phyloP scores from a whole-genome alignment of 2,888 invertebrate species.

The Latrodectus hesperus region DNA sequence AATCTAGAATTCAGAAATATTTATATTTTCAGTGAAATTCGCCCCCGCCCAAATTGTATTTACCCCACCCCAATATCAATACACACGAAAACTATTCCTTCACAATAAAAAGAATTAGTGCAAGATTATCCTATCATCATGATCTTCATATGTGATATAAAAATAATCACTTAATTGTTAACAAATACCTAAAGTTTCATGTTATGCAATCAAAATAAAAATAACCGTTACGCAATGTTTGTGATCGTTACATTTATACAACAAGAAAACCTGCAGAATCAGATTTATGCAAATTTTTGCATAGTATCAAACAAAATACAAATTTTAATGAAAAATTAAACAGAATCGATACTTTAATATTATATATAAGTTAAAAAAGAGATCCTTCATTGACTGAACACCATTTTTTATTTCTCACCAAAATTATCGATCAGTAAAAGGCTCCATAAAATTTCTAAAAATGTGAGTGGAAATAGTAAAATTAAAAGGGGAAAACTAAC shows the following conservation, averaged over 20 bases:
- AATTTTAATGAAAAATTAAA: background rate
- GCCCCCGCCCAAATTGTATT: background rate
- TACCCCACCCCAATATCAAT: background rate
- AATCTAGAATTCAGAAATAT: background rate
- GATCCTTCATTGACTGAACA: background rate
- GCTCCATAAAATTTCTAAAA: background rate
- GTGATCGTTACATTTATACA: background rate
- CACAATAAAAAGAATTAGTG: background rate
- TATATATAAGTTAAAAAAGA: background rate
- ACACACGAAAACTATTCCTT: background rate
- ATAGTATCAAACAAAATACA: background rate
- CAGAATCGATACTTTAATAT: no score
- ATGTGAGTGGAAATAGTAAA: background rate
- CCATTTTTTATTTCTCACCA: background rate
- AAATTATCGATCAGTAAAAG: background rate
- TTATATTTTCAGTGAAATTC: background rate
- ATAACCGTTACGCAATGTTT: constrained; percentile 1
- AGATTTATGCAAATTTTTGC: background rate
- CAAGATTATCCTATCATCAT: background rate
- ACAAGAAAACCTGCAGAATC: background rate
- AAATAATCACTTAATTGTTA: background rate
- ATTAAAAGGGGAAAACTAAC: constrained; percentile 27
- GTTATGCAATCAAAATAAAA: background rate
- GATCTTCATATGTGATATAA: background rate
- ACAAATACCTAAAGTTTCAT: background rate